A percentile compares a stretch with the other conserved stretches of the same genome.
Evolutionary conservation across 2,888 invertebrate species (phyloP).

Genomic region (Eulithis prunata): DNA sequence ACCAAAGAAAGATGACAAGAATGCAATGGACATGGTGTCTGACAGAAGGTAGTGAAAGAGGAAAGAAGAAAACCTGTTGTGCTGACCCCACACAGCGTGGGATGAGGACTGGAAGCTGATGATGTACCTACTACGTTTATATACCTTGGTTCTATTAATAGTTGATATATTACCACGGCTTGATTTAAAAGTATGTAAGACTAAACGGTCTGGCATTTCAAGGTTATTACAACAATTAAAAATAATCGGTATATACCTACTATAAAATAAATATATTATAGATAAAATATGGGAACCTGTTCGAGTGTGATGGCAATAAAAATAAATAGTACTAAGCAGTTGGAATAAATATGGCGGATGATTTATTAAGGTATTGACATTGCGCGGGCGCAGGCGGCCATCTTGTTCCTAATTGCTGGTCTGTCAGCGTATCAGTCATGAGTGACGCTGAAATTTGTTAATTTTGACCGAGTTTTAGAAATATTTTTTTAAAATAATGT

Average conservation of each 20-base stretch:
- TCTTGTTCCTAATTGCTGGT: slow-evolving; percentile 76
- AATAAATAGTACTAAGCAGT: slow-evolving; percentile 64
- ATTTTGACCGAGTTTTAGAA: slow-evolving; percentile 5
- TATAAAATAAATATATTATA: slow-evolving; percentile 20
- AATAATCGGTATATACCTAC: slow-evolving; percentile 34
- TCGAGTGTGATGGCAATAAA: slow-evolving; percentile 57
- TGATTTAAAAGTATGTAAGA: slow-evolving; percentile 21
- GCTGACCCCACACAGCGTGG: too few species aligned
- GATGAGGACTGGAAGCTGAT: too few species aligned
- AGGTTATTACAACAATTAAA: slow-evolving; percentile 44
- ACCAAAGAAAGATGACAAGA: too few species aligned
- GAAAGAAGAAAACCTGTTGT: too few species aligned
- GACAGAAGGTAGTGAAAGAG: too few species aligned
- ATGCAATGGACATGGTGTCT: too few species aligned
- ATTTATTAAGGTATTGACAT: slow-evolving; percentile 77
- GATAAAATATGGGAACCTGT: slow-evolving; percentile 41
- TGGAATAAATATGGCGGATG: slow-evolving; percentile 79
- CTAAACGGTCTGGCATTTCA: slow-evolving; percentile 28
- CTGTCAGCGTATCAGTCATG: slow-evolving; percentile 79
- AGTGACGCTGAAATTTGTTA: slow-evolving; percentile 40
- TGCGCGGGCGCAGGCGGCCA: slow-evolving; percentile 74
- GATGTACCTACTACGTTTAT: too few species aligned
- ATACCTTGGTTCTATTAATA: neutral
- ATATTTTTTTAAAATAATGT: neutral
- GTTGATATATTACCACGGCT: slow-evolving; percentile 12